Conservation (phyloP, 1,140 invertebrate genomes). For the Cephus cinctus region DNA sequence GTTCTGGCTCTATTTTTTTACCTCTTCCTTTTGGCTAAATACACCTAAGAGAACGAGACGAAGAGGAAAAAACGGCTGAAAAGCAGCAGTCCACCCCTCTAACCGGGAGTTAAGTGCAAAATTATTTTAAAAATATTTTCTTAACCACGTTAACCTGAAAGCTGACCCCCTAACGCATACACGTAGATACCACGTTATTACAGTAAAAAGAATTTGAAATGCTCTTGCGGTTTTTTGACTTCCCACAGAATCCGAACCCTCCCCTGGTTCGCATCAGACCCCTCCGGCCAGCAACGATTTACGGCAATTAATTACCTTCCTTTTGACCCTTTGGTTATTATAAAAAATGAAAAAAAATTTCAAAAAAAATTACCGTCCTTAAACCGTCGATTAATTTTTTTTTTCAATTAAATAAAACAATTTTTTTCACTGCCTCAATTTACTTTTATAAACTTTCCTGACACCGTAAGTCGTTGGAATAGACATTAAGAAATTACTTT, state of each 20-base stretch:
- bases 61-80: too few species aligned
- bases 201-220: conserved; percentile 45
- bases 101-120: conserved; percentile 43
- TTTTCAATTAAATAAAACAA: too few species aligned
- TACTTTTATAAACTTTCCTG: too few species aligned
- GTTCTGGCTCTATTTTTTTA: conserved; percentile 8
- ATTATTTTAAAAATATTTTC: conserved; percentile 57
- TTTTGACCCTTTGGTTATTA: too few species aligned
- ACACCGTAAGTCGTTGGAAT: too few species aligned
- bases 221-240: conserved; percentile 44
- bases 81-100: conserved; percentile 7
- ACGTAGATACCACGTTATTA: conserved; percentile 8
- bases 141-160: conserved; percentile 51
- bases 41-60: conserved; percentile 28
- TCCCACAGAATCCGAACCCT: conserved; percentile 18
- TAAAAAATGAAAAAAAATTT: too few species aligned
- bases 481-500: too few species aligned
- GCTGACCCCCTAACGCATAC: conserved; percentile 40
- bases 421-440: too few species aligned
- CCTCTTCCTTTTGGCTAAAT: conserved; percentile 24
- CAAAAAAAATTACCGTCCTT: too few species aligned
- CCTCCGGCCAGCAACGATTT: too few species aligned
- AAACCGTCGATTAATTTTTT: conserved; percentile 7
- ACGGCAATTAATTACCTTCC: too few species aligned
- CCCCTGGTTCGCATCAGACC: not conserved